Conservation (phyloP, 2,113 vertebrate genomes). For the Lagopus leucura region DNA sequence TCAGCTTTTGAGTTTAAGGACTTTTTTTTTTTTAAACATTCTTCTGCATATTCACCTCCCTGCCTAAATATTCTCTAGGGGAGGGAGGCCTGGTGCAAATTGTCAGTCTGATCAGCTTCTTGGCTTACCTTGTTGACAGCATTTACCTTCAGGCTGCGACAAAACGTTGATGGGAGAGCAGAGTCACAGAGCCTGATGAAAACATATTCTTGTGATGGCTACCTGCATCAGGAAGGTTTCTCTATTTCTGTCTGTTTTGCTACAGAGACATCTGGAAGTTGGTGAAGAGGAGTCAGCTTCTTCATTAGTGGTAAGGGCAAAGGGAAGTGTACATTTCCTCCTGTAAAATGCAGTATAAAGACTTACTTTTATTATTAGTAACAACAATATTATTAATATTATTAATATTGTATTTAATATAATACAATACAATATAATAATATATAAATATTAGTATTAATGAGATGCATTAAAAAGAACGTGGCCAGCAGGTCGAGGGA, state of each 20-base stretch:
- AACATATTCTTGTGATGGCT: not conserved
- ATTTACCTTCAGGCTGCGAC: not conserved
- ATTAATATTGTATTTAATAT: too few species aligned
- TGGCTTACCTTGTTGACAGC: not conserved
- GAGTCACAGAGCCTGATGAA: not conserved
- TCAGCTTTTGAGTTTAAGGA: not conserved
- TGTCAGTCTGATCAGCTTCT: not conserved
- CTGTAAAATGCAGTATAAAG: not conserved
- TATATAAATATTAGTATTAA: not conserved
- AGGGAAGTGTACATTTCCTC: slow-evolving; percentile 33
- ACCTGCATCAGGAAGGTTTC: not conserved
- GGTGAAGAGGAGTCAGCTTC: not conserved
- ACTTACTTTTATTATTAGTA: not conserved
- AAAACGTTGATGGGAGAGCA: not conserved
- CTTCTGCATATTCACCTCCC: not conserved
- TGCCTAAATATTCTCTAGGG: not conserved
- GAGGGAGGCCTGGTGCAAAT: not conserved
- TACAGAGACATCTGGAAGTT: not conserved
- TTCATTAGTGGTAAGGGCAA: not conserved
- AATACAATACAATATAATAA: too few species aligned
- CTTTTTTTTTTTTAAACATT: not conserved
- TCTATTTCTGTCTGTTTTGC: not conserved
- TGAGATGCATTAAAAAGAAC: too few species aligned
- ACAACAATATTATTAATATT: too few species aligned
- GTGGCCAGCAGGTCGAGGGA: too few species aligned